Conservation (phyloP, 2,113 vertebrate species). For the Drymodes brunneopygia region DNA sequence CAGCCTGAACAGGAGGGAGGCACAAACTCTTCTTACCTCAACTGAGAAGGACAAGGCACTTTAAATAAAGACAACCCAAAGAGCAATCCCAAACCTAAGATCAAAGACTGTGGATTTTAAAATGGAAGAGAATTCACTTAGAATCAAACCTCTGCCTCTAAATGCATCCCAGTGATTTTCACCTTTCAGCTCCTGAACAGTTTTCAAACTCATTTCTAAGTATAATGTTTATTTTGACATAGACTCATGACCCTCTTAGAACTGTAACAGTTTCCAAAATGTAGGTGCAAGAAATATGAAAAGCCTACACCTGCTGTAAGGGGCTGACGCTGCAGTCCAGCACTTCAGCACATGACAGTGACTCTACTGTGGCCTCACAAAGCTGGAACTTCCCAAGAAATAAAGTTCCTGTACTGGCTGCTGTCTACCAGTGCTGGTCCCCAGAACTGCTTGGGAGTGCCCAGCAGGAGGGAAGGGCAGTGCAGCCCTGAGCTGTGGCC, state of each 20-base stretch:
- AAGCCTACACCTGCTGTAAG: not conserved
- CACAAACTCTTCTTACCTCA: not conserved
- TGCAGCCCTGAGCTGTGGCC: not conserved
- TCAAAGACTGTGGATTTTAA: not conserved
- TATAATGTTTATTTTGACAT: not conserved
- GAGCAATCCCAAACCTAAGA: not conserved
- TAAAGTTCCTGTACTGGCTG: not conserved
- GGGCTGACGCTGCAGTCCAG: not conserved
- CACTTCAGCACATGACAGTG: not conserved
- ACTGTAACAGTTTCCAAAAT: not conserved
- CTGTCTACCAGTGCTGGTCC: not conserved
- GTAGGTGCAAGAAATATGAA: not conserved
- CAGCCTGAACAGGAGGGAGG: not conserved
- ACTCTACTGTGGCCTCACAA: not conserved
- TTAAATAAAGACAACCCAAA: not conserved
- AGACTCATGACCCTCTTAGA: not conserved
- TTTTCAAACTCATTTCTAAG: not conserved
- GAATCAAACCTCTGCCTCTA: not conserved
- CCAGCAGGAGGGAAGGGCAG: not conserved
- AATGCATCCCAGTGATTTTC: not conserved
- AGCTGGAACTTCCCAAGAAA: not conserved
- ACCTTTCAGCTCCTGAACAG: not conserved
- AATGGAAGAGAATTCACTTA: not conserved
- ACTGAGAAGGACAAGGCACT: not conserved
- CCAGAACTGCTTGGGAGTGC: not conserved